Conservation (phyloP, 23 tunicate genomes). For the Phallusia fumigata region DNA sequence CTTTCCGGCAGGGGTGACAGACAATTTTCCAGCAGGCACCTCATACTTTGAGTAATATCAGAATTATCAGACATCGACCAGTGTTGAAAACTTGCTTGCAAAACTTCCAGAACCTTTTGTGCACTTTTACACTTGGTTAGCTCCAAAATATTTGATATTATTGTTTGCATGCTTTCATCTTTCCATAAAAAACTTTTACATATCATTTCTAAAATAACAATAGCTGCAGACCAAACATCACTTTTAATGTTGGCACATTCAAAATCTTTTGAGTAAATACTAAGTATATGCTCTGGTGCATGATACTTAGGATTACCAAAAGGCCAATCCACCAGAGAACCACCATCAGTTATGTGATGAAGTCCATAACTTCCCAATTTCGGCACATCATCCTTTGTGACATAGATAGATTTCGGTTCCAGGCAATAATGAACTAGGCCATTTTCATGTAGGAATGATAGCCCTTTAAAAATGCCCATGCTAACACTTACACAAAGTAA, state of each 20-base stretch:
- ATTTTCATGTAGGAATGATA: slow-evolving; percentile 40
- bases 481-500: slow-evolving; percentile 25
- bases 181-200: slow-evolving; percentile 35
- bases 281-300: slow-evolving; percentile 66
- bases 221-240: slow-evolving; percentile 80
- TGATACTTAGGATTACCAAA: slow-evolving; percentile 52
- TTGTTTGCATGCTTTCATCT: slow-evolving; percentile 26
- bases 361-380: slow-evolving; percentile 68
- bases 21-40: background rate
- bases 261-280: background rate
- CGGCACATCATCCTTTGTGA: slow-evolving; percentile 33
- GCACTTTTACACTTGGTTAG: slow-evolving; percentile 26
- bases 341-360: slow-evolving; percentile 81
- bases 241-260: slow-evolving; percentile 29
- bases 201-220: slow-evolving; percentile 60
- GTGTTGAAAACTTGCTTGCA: background rate
- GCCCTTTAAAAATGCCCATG: slow-evolving; percentile 44
- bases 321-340: slow-evolving; percentile 57
- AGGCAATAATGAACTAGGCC: slow-evolving; percentile 47
- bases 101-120: slow-evolving; percentile 18
- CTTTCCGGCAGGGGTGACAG: background rate
- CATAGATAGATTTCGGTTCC: slow-evolving; percentile 59
- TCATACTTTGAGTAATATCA: background rate
- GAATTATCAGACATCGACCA: background rate
- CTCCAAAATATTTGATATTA: slow-evolving; percentile 32